Conservation (phyloP, 2,888 invertebrate species). For the Spicauda simplicius region DNA sequence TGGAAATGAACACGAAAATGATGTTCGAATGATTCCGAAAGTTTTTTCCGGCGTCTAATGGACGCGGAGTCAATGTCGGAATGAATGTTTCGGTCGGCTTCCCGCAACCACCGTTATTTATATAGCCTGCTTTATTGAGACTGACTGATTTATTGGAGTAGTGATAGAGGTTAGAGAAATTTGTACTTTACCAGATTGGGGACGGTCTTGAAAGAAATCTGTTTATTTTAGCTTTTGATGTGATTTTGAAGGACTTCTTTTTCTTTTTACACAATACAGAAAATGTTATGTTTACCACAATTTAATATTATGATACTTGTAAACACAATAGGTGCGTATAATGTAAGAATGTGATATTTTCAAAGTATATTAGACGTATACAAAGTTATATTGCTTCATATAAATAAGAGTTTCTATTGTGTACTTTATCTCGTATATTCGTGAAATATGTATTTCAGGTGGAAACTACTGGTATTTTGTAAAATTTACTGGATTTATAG, state of each 20-base stretch:
- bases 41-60: slow-evolving; percentile 51
- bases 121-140: slow-evolving; percentile 11
- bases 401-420: too few relatives aligned
- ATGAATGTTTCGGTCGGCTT: slow-evolving; percentile 6
- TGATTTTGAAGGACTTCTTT: neutral
- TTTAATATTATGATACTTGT: too few relatives aligned
- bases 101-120: slow-evolving; percentile 1
- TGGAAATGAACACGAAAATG: slow-evolving; percentile 35
- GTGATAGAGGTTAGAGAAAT: slow-evolving; percentile 13
- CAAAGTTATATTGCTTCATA: too few relatives aligned
- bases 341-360: too few relatives aligned
- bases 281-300: too few relatives aligned
- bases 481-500: too few relatives aligned
- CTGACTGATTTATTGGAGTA: slow-evolving; percentile 12
- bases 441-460: too few relatives aligned
- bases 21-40: slow-evolving; percentile 50
- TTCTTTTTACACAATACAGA: neutral
- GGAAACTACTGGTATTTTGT: too few relatives aligned
- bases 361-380: too few relatives aligned
- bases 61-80: slow-evolving; percentile 33
- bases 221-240: neutral
- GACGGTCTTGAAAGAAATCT: neutral
- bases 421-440: too few relatives aligned
- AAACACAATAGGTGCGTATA: too few relatives aligned
- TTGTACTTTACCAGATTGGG: neutral